Conservation (phyloP, 2,888 invertebrate genomes). For the Chloroclysta siterata region DNA sequence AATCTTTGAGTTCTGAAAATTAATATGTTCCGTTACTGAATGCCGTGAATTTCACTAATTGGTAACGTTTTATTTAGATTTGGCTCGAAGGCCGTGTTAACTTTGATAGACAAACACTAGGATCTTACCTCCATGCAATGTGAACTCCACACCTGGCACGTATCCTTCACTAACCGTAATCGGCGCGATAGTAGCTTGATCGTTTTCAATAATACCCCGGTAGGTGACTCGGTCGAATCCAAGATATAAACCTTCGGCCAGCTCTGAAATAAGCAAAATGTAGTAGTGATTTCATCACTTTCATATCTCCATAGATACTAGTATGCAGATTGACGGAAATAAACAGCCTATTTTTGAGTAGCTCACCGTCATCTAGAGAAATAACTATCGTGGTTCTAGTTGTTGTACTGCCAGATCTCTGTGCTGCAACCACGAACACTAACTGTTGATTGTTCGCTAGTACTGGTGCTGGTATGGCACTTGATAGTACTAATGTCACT, state of each 20-base stretch:
- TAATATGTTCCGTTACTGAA: not conserved
- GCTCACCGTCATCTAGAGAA: constrained; percentile 33
- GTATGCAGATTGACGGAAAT: no score
- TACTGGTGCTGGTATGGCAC: constrained; percentile 44
- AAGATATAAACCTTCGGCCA: constrained; percentile 26
- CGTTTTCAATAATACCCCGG: constrained; percentile 43
- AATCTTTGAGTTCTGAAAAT: constrained; percentile 33
- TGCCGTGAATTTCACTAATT: not conserved
- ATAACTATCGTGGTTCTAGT: constrained; percentile 45
- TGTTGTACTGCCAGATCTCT: constrained; percentile 36
- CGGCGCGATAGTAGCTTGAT: constrained; percentile 34
- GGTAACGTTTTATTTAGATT: no score
- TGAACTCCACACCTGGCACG: constrained; percentile 41
- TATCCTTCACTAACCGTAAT: constrained; percentile 49
- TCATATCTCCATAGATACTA: no score
- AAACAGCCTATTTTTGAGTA: no score
- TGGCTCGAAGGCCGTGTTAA: no score
- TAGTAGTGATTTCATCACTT: no score
- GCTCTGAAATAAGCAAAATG: constrained; percentile 32
- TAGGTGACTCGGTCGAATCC: constrained; percentile 43
- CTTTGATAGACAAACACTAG: no score
- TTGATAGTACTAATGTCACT: constrained; percentile 29
- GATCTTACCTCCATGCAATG: constrained; percentile 23
- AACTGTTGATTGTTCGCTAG: constrained; percentile 44
- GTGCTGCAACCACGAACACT: constrained; percentile 37